Percentiles rank a stretch among this genome's conserved stretches.
Evolutionary conservation across 2,797 vertebrate species (phyloP).

Genomic region (Gymnocypris eckloni): DNA sequence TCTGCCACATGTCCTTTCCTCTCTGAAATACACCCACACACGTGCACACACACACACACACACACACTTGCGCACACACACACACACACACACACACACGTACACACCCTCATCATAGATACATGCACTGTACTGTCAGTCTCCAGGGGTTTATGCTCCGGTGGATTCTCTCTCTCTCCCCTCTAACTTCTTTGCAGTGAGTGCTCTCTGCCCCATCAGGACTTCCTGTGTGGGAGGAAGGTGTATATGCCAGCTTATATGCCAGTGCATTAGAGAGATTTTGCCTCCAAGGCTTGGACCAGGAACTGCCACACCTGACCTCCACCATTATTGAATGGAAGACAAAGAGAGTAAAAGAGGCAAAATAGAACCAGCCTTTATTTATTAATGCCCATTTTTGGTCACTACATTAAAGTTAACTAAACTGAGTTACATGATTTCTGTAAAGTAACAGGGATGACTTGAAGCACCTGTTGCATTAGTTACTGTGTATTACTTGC

Average conservation of each 20-base stretch:
- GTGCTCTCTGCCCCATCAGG: constrained; percentile 40
- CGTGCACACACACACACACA: constrained; percentile 1
- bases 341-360: constrained; percentile 33
- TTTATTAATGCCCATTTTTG: neutral
- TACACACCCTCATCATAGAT: constrained; percentile 19
- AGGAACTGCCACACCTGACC: constrained; percentile 18
- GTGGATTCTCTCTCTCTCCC: constrained; percentile 33
- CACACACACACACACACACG: neutral
- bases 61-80: constrained; percentile 5
- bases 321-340: constrained; percentile 21
- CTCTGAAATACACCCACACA: constrained; percentile 6
- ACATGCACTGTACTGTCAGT: constrained; percentile 35
- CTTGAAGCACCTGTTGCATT: neutral
- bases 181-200: constrained; percentile 20
- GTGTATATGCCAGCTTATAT: constrained; percentile 28
- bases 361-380: constrained; percentile 2
- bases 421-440: neutral
- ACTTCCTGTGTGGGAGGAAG: constrained; percentile 28
- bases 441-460: neutral
- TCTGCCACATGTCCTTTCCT: constrained; percentile 39
- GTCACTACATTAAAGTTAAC: neutral
- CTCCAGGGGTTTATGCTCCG: constrained; percentile 38
- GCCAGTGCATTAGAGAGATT: constrained; percentile 41
- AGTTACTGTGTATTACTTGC: neutral
- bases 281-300: constrained; percentile 15